phyloP scores from a whole-genome alignment of 2,888 invertebrate species.

The Lycocerus yunnanus region DNA sequence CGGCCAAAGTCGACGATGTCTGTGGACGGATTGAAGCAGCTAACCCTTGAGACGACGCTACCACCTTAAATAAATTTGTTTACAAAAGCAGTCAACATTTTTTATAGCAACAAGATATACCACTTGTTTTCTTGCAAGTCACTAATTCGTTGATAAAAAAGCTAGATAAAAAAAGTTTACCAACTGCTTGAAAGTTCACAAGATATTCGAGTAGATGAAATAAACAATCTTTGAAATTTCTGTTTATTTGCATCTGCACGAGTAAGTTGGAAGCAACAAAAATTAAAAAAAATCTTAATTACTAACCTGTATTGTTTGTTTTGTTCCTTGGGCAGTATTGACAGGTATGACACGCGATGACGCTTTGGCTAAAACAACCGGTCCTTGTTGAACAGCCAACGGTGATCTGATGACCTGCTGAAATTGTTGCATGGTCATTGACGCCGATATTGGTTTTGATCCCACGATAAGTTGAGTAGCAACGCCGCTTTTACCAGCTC shows the following conservation, averaged over 20 bases:
- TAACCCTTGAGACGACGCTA: constrained; percentile 61
- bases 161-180: neutral
- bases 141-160: neutral
- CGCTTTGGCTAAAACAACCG: constrained; percentile 66
- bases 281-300: neutral
- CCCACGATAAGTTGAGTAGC: constrained; percentile 74
- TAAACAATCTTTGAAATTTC: neutral
- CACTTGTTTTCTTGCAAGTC: neutral
- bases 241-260: neutral
- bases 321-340: constrained; percentile 60
- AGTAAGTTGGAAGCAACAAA: neutral
- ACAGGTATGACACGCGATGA: constrained; percentile 70
- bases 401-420: constrained; percentile 66
- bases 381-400: constrained; percentile 59
- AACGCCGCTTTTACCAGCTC: constrained; percentile 56
- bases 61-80: constrained; percentile 55
- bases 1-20: constrained; percentile 55
- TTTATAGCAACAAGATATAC: constrained; percentile 7
- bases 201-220: neutral
- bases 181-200: neutral
- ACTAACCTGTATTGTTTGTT: constrained; percentile 64
- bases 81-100: neutral
- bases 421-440: constrained; percentile 75
- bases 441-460: constrained; percentile 64
- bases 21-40: constrained; percentile 60